Evolutionary conservation across 2,113 vertebrate species (phyloP).

Genomic region (Boleophthalmus pectinirostris): DNA sequence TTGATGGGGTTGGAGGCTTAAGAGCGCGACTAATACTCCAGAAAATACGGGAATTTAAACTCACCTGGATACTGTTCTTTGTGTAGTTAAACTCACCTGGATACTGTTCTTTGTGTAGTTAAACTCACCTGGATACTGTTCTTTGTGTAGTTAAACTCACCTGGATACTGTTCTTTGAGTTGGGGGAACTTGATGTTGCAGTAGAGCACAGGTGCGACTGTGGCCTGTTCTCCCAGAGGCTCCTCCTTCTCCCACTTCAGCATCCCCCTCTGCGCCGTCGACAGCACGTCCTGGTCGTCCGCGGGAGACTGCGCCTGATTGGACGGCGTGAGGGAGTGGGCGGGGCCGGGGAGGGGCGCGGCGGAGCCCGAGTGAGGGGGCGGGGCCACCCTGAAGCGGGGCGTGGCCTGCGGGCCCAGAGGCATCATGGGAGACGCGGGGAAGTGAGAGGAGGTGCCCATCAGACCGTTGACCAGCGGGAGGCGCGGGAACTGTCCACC

Average conservation of each 20-base stretch:
- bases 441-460: conserved; percentile 80
- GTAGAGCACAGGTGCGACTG: conserved; percentile 95
- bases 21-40: no score
- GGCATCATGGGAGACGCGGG: conserved; percentile 74
- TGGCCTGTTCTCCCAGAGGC: conserved; percentile 90
- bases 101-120: no score
- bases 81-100: no score
- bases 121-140: conserved; percentile 91
- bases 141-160: conserved; percentile 84
- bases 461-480: conserved; percentile 88
- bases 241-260: conserved; percentile 99
- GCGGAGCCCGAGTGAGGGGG: conserved; percentile 68
- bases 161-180: conserved; percentile 90
- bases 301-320: conserved; percentile 71
- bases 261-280: conserved; percentile 89
- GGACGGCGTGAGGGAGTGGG: conserved; percentile 39
- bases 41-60: no score
- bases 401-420: conserved; percentile 60
- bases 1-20: no score
- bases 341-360: conserved; percentile 44
- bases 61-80: no score
- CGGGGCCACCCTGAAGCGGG: conserved; percentile 78
- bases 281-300: conserved; percentile 86
- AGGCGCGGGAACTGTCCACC: conserved; percentile 82
- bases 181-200: conserved; percentile 93